Evolutionary conservation across 2,113 vertebrate genomes (phyloP), one percentile per base, ranked within the genome.

Genomic region (Pedionomus torquatus): DNA sequence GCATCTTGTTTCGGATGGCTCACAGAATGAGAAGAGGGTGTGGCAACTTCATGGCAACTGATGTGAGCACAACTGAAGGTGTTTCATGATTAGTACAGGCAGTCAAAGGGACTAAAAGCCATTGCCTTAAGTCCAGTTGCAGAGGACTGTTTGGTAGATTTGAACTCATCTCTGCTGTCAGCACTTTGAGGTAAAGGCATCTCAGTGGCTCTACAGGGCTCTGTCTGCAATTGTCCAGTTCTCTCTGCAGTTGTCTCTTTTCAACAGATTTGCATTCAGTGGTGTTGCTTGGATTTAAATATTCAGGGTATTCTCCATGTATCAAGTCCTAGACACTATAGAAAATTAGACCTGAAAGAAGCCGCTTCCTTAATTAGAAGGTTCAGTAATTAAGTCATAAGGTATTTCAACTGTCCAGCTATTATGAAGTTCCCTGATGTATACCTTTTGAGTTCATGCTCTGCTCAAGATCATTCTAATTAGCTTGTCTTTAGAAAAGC

Each of bases 321-420:
- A 55, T 11, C 31, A 74, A 63, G 46, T 68, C 30, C 64, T 52
- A 74, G 25, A 13, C 54, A 28, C 91, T 85, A 57, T 65, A 82
- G 60, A 83, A 96, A 87, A 88, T 54, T 23, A 75, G 63, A 61
- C 31, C 37, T 91, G 90, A 95, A 95, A 85, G 48, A 93, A 95
- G 72, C 17, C 58, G 95, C 48, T 20, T 43, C 41, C 33, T 80
- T 87, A 91, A 95, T 94, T 96, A 95, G 66, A 72, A 93, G 78
- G 10, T 64, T 94, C 58, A 81, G 72, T 94, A 95, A 94, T 95
- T 93, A 95, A 93, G 96, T 97, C 90, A 90, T 41, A 65, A 95
- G 39, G 80, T 82, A 92, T 90, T 96, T 83, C 60, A 86, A 76
- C 30, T 80, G 61, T 35, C 58, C 54, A 88, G 80, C 66, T 87